phyloP scores from a whole-genome alignment of 2,888 invertebrate genomes.

The Orthosia gracilis region DNA sequence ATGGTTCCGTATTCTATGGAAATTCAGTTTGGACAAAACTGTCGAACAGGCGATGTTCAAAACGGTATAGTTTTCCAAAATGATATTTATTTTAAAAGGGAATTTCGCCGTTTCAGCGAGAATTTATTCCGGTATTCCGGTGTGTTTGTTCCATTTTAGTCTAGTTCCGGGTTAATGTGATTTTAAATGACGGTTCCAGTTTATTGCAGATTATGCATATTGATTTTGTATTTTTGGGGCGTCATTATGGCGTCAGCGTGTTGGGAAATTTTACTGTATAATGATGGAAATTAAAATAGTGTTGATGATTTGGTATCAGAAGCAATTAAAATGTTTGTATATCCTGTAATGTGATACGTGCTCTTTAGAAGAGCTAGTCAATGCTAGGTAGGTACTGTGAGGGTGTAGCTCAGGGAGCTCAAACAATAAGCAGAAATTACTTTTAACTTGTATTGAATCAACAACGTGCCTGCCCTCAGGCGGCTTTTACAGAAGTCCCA shows the following conservation, averaged over 20 bases:
- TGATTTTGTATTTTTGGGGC: constrained; percentile 35
- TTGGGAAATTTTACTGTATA: neutral
- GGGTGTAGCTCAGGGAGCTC: no score
- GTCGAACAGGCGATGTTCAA: constrained; percentile 51
- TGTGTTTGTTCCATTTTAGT: constrained; percentile 30
- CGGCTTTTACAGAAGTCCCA: no score
- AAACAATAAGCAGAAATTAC: no score
- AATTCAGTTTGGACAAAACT: constrained; percentile 47
- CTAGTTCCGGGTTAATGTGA: constrained; percentile 43
- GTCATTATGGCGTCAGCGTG: constrained; percentile 25
- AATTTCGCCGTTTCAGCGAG: constrained; percentile 46
- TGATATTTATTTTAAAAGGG: constrained; percentile 62
- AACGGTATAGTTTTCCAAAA: constrained; percentile 59
- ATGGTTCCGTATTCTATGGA: neutral
- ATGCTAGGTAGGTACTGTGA: no score
- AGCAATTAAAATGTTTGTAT: no score
- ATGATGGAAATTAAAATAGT: neutral
- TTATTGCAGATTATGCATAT: constrained; percentile 40
- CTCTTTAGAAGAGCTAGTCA: no score
- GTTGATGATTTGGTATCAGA: neutral
- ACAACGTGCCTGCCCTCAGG: no score
- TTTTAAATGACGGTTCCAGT: constrained; percentile 42
- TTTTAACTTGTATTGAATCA: no score
- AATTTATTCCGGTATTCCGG: constrained; percentile 22
- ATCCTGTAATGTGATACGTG: no score